A percentile compares a stretch with the other conserved stretches of the same genome.
phyloP scores from a whole-genome alignment of 2,888 invertebrate genomes.

The Perizoma flavofasciatum region DNA sequence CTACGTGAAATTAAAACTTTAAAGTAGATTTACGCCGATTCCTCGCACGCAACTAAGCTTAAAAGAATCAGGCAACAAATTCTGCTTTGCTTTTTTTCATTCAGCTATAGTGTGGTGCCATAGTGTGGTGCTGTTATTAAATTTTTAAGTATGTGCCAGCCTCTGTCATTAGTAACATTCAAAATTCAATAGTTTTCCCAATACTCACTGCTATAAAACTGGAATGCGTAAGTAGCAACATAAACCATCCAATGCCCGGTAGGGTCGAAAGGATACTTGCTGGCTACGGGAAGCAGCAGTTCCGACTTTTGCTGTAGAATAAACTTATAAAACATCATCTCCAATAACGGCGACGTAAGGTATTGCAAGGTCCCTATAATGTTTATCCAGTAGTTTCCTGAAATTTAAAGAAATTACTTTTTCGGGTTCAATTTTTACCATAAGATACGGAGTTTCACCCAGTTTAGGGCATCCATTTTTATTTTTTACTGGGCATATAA shows the following conservation, averaged over 20 bases:
- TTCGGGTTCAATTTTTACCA: constrained; percentile 7
- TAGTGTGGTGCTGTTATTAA: no score
- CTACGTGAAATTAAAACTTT: no score
- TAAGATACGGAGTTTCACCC: constrained; percentile 1
- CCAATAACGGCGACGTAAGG: constrained; percentile 42
- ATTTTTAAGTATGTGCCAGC: no score
- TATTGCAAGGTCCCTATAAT: constrained; percentile 37
- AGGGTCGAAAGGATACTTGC: constrained; percentile 43
- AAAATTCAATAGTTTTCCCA: neutral
- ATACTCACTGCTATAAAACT: constrained; percentile 44
- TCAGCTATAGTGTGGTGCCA: no score
- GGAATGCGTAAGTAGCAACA: constrained; percentile 40
- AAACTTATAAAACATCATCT: constrained; percentile 42
- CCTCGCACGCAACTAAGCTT: no score
- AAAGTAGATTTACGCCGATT: no score
- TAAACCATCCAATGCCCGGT: constrained; percentile 41
- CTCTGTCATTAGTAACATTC: neutral
- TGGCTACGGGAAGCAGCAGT: constrained; percentile 37
- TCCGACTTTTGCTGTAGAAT: constrained; percentile 41
- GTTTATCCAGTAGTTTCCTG: constrained; percentile 41
- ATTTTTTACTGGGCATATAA: neutral
- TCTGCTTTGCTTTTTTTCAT: no score
- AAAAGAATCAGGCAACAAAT: no score
- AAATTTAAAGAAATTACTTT: constrained; percentile 16
- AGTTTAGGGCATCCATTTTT: neutral